Evolutionary conservation across 2,797 vertebrate genomes (phyloP), one percentile per base, ranked within the genome.

Genomic region (Hippopotamyrus pictus): DNA sequence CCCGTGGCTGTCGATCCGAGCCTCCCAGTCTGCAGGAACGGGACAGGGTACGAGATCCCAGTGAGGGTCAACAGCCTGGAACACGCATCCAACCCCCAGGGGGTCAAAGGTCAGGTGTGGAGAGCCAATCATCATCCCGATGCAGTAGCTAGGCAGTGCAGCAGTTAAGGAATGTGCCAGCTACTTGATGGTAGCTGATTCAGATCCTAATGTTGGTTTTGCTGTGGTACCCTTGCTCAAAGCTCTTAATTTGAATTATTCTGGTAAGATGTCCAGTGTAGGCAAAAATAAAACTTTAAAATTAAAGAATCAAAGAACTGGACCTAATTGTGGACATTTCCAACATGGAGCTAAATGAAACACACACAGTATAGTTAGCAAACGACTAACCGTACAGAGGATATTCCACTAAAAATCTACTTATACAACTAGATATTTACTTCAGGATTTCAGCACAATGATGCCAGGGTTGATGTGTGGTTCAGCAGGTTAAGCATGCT

Each of bases 1-100:
- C 59, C 98, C 98, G 0, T 99, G 98, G 94, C 98, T 99, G 96
- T 99, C 98, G 88, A 99, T 96, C 2, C 98, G 97, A 90, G 98
- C 98, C 93, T 99, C 98, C 98, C 98, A 99, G 91, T 99, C 98
- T 99, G 94, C 50, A 90, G 91, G 92, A 37, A 73, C 29, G 4
- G 29, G 29, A 54, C 9, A 62, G 50, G 53, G 51, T 19, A 41
- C 41, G 41, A 79, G 19, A 85, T 22, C 14, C 88, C 76, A 84
- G n/a, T 46, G 33, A 51, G 76, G 12, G 37, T 19, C 12, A 51
- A 14, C 46, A 53, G 41, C 22, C 2, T 11, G 50, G 22, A 29
- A 8, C 0, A 14, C 0, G 3, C 25, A 37, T 33, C 46, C 46
- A 29, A 5, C 9, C n/a, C 22, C 14, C 14, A 17, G 6, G 46